These are phyloP conservation scores for Cactoblastis cactorum DNA, from an alignment of 2,888 invertebrate species.

Conservation along the genomic window DNA sequence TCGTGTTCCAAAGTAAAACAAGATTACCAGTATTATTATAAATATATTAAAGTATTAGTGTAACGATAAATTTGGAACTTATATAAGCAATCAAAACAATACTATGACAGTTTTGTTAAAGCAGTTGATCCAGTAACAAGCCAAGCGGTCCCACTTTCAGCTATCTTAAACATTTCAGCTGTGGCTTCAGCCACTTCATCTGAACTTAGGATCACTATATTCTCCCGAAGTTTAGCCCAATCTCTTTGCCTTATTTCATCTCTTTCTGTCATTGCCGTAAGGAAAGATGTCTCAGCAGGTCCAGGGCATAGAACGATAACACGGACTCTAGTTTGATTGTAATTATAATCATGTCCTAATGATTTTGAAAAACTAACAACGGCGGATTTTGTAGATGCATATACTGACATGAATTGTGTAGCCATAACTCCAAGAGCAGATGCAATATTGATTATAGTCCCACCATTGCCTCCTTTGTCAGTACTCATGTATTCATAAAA, in stretches of 20 bases:
- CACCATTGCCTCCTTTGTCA: slow-evolving; percentile 71
- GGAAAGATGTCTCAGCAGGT: neutral
- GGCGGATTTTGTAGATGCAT: slow-evolving; percentile 29
- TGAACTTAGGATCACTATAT: neutral
- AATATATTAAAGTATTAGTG: too few relatives aligned
- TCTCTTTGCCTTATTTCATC: neutral
- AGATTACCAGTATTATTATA: too few relatives aligned
- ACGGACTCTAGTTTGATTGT: slow-evolving; percentile 39
- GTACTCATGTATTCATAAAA: slow-evolving; percentile 72
- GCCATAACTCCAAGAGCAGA: slow-evolving; percentile 49
- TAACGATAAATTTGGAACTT: too few relatives aligned
- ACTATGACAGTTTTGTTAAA: neutral
- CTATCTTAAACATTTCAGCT: neutral
- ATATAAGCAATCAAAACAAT: too few relatives aligned
- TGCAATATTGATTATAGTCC: slow-evolving; percentile 79
- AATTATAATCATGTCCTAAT: slow-evolving; percentile 50
- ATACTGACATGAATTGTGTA: neutral
- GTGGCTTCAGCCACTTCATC: neutral
- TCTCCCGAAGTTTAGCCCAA: neutral
- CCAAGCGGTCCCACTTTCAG: slow-evolving; percentile 6
- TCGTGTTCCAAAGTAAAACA: too few relatives aligned
- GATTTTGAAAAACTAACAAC: slow-evolving; percentile 63
- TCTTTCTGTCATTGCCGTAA: neutral
- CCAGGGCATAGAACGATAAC: neutral
- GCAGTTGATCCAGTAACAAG: neutral